Evolutionary conservation across 1,140 invertebrate genomes (phyloP), one percentile per base, ranked within the genome.

Genomic region (Plodia interpunctella): DNA sequence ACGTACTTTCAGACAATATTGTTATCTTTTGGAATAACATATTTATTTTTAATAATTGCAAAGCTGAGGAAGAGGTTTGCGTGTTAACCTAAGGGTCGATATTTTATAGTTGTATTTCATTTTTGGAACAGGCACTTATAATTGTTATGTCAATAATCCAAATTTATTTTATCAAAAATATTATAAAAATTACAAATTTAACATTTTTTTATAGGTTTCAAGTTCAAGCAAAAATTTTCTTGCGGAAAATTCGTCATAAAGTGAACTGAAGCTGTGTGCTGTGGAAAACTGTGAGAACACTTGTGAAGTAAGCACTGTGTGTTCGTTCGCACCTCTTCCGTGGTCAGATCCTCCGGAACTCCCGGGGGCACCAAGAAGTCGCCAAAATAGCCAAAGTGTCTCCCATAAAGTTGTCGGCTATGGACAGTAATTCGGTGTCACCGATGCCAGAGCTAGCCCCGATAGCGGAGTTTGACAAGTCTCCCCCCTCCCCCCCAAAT

Each of bases 401-500:
- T 88, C 90, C 90, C 53, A 87, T 90, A 76, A 90, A 90, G 84
- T 76, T 90, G 76, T 88, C 88, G 59, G 87, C 90, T 72, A 92
- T 92, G 91, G 92, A 92, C 78, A 92, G 90, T 79, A 92, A 92
- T 78, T 91, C 92, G 61, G 92, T 92, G 71, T 92, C 91, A 6
- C 92, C 92, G 56, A 92, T 93, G 91, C 91, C 92, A 50, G 92
- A 93, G 68, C 73, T 92, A 75, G 92, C 92, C 49, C 92, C 92
- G 5, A 93, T 93, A 57, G 92, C 92, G 11, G 92, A 93, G 83
- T 93, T 93, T 69, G 92, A 93, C 68, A 93, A 93, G 79, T 92
- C 92, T 8, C 91, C 92, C 30, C 91, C 92, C n/a, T 91, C 91
- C 56, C 91, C 91, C 19, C 90, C 88, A 5, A 91, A 92, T 71